Evolutionary conservation across 2,113 vertebrate species (phyloP).

Genomic region (Chascanopsetta lugubris): DNA sequence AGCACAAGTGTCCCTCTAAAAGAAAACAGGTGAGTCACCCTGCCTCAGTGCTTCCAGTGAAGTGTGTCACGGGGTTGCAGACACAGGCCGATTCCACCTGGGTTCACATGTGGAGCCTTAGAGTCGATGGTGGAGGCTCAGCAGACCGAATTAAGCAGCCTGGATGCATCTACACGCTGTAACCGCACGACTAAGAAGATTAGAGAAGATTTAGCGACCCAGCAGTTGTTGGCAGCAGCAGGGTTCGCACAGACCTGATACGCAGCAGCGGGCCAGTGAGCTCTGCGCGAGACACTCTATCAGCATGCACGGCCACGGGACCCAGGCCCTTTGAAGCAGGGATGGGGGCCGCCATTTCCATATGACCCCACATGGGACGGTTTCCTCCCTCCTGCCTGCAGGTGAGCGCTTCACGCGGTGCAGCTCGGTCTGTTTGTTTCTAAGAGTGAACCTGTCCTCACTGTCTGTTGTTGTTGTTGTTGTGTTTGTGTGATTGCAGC

Average conservation of each 20-base stretch:
- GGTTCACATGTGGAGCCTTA: slow-evolving; percentile 5
- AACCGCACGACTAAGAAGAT: slow-evolving; percentile 76
- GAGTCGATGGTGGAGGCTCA: slow-evolving; percentile 49
- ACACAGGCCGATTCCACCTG: slow-evolving; percentile 17
- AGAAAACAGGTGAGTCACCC: neutral
- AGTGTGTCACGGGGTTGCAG: too few species aligned
- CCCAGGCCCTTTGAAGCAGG: slow-evolving; percentile 18
- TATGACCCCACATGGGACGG: slow-evolving; percentile 25
- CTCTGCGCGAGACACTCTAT: slow-evolving; percentile 17
- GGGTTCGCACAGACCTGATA: slow-evolving; percentile 28
- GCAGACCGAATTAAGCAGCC: slow-evolving; percentile 64
- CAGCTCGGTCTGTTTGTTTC: neutral
- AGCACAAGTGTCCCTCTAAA: neutral
- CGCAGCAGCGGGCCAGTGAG: slow-evolving; percentile 62
- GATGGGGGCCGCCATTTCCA: slow-evolving; percentile 19
- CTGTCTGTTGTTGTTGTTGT: neutral
- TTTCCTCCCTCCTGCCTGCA: slow-evolving; percentile 15
- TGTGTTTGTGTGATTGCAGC: neutral
- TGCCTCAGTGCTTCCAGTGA: neutral
- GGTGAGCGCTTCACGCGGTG: slow-evolving; percentile 20
- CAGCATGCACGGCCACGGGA: slow-evolving; percentile 23
- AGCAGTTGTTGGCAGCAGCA: slow-evolving; percentile 55
- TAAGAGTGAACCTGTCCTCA: too few species aligned
- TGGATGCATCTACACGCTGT: slow-evolving; percentile 54
- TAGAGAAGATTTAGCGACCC: slow-evolving; percentile 73